Base-by-base conservation (phyloP, 2,113 vertebrate genomes). In the Anhinga anhinga region DNA sequence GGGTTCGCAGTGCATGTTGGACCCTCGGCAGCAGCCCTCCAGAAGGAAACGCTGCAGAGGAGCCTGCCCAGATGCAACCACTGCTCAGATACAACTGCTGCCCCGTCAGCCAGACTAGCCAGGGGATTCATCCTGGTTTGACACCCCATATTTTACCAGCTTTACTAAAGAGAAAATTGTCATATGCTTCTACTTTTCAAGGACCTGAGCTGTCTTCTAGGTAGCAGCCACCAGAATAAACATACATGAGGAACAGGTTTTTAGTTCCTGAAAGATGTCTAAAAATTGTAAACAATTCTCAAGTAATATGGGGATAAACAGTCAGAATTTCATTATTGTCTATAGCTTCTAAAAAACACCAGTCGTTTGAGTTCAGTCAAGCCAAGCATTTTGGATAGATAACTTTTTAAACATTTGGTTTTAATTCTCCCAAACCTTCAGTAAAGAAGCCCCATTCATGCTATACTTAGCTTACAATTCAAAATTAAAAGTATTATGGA, bases 401-500 rank as follows among this genome's bases (percentile, higher is more conserved):
- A 80, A 73, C 44, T 80, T 83, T 90, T 93, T 42, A 73, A 93
- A 97, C 93, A 96, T 96, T 96, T 96, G 95, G 87, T 96, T 96
- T 94, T 90, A 96, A 95, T 96, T 97, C 90, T 79, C 65, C 38
- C 78, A 59, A 52, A 91, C 61, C 40, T 91, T 92, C 34, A 7
- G 58, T 17, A 92, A 80, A 95, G 82, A 59, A 96, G 78, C 40
- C 49, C 36, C 84, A 38, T 80, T 96, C 92, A 83, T 82, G 73
- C 53, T 80, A 69, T 53, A 77, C 73, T 86, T 74, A 32, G 45
- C 85, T 93, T 71, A 72, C 63, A 53, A 67, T 58, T 90, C 85
- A 52, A 91, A 94, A 79, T 40, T 25, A 72, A 38, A 95, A 77
- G 44, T 61, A 69, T 61, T 73, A 61, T 0, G 1, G 79, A 45